These are phyloP conservation scores for Caenorhabditis inopinata DNA, from an alignment of 1,140 invertebrate species.

Conservation along the genomic window DNA sequence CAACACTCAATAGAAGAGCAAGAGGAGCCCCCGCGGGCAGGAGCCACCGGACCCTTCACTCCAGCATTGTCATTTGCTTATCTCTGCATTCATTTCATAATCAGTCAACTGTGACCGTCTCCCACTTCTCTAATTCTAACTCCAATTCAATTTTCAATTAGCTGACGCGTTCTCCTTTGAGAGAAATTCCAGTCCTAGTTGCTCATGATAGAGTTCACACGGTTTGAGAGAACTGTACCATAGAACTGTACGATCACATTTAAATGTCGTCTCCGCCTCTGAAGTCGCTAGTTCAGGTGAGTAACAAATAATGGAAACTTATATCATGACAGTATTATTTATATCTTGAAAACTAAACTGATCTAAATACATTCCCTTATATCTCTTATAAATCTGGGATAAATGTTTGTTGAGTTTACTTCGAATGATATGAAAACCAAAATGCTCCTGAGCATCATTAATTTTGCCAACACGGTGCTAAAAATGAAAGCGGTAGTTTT, in stretches of 20 bases:
- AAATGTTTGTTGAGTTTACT: too few species aligned
- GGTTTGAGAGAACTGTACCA: slow-evolving; percentile 11
- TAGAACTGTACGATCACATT: neutral
- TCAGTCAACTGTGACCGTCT: slow-evolving; percentile 26
- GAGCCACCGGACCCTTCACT: slow-evolving; percentile 28
- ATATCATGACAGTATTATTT: too few species aligned
- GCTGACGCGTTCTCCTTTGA: neutral
- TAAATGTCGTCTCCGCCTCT: neutral
- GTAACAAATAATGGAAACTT: neutral
- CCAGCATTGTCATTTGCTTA: slow-evolving; percentile 22
- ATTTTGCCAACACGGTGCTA: too few species aligned
- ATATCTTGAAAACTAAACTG: too few species aligned
- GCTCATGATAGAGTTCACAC: neutral
- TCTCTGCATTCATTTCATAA: slow-evolving; percentile 22
- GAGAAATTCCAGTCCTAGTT: neutral
- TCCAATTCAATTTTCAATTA: neutral
- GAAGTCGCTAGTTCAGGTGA: neutral
- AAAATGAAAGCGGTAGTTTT: too few species aligned
- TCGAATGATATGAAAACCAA: too few species aligned
- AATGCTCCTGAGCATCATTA: too few species aligned
- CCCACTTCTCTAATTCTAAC: neutral
- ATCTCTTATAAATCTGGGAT: too few species aligned
- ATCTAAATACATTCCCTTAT: too few species aligned
- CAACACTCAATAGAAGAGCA: slow-evolving; percentile 26
- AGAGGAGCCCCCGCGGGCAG: neutral